Evolutionary conservation across 2,888 invertebrate genomes (phyloP), one percentile per base, ranked within the genome.

Genomic region (Melanostoma scalare): DNA sequence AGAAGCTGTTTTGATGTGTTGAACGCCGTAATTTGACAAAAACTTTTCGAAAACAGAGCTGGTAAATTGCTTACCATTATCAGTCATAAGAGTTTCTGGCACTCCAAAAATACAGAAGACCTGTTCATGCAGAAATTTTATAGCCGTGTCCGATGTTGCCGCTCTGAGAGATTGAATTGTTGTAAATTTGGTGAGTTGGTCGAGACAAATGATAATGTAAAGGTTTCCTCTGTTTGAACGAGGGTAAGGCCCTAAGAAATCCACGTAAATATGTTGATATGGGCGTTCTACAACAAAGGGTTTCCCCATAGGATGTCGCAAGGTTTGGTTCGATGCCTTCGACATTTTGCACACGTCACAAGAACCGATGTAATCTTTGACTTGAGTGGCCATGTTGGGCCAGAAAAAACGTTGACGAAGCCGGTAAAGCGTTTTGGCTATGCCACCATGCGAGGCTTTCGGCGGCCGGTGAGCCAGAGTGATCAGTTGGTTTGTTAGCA

Each of bases 1-100:
- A n/a, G 40, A 30, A 5, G 38, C 20, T 9, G n/a, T 6, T 40
- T 40, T 50, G 31, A 65, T 36, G 9, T 31, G n/a, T 10, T 40
- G 6, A 35, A 53, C 53, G 33, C 53, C 53, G 53, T 53, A 35
- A 3, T 9, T n/a, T 2, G 2, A 35, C 53, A 53, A 35, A 53
- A 35, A 35, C 4, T 53, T 53, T 53, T 53, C 10, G 6, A 53
- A 53, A n/a, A 35, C 33, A 35, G 53, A 53, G 33, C 53, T 68
- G 9, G 30, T 44, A 9, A 74, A 74, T 20, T 74, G 65, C 4
- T 52, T 65, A 4, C 65, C 74, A 33, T 74, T 74, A 35, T 74
- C 74, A 2, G 74, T 48, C 30, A 65, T n/a, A 20, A 65, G 52
- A 0, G 52, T 8, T 9, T 74, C 74, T 0, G 74, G 74, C 5